A percentile compares a stretch with the other conserved stretches of the same genome.
Conservation (phyloP, 1,140 invertebrate genomes). For the Pantala flavescens region DNA sequence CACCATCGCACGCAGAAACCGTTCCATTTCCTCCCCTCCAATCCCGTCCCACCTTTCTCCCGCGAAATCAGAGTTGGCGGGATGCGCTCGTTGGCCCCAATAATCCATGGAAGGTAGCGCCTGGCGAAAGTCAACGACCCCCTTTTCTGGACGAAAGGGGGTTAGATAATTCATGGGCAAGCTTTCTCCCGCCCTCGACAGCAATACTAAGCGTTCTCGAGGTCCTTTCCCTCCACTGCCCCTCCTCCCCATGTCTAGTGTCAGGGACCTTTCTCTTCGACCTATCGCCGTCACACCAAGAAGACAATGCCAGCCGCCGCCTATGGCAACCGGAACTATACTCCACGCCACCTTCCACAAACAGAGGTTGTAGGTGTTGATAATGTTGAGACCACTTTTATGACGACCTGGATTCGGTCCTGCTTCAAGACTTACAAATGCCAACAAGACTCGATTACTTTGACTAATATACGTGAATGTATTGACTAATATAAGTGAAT, state of each 20-base stretch:
- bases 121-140: slow-evolving; percentile 7
- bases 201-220: not conserved
- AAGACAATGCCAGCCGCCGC: slow-evolving; percentile 1
- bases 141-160: not conserved
- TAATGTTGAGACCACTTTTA: too few species aligned
- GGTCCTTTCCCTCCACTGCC: not conserved
- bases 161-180: slow-evolving; percentile 9
- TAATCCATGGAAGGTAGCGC: not conserved
- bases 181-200: not conserved
- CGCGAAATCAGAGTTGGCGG: not conserved
- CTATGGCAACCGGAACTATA: not conserved
- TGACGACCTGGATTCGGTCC: too few species aligned
- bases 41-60: not conserved
- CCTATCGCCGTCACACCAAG: not conserved
- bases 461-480: too few species aligned
- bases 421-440: too few species aligned
- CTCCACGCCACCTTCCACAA: too few species aligned
- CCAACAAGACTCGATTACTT: too few species aligned
- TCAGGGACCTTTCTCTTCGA: too few species aligned
- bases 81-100: not conserved
- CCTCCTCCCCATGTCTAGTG: not conserved
- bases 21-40: not conserved
- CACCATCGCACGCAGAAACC: not conserved
- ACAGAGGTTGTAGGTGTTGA: too few species aligned
- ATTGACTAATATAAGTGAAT: too few species aligned